Evolutionary conservation across 2,888 invertebrate genomes (phyloP).

Genomic region (Xestoiulus laeticollis): DNA sequence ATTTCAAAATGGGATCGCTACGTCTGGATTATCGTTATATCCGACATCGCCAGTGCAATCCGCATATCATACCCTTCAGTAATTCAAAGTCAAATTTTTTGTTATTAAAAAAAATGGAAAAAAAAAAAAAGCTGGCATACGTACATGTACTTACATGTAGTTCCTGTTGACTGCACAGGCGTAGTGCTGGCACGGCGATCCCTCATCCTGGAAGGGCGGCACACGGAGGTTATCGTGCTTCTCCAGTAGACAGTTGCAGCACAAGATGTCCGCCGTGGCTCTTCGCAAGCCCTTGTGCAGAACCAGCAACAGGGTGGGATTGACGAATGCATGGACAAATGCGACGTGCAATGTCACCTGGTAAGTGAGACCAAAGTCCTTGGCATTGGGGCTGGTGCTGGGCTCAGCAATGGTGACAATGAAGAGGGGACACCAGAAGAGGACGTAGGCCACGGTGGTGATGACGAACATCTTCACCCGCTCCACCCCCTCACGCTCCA

Average conservation of each 20-base stretch:
- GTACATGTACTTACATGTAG: conserved; percentile 56
- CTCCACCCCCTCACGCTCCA: conserved; percentile 82
- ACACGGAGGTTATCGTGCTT: conserved; percentile 40
- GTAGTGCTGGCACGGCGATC: conserved; percentile 46
- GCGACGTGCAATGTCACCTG: conserved; percentile 85
- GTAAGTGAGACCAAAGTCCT: conserved; percentile 60
- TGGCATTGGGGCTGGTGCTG: no score
- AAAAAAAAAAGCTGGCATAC: conserved; percentile 13
- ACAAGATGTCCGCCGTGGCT: conserved; percentile 78
- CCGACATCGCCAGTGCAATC: no score
- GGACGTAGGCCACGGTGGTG: conserved; percentile 82
- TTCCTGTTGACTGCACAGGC: conserved; percentile 55
- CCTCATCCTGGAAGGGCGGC: conserved; percentile 45
- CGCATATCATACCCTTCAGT: no score
- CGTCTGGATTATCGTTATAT: no score
- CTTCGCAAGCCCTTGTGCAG: conserved; percentile 79
- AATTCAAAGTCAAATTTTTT: background rate
- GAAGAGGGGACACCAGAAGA: conserved; percentile 92
- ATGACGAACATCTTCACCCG: conserved; percentile 86
- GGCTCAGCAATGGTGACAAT: conserved; percentile 75
- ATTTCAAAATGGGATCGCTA: no score
- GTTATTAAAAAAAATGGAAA: background rate
- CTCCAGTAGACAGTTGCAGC: conserved; percentile 73
- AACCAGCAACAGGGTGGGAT: conserved; percentile 81
- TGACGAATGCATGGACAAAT: conserved; percentile 85